Evolutionary conservation across 2,113 vertebrate genomes (phyloP).

Genomic region (Catharus bicknelli): DNA sequence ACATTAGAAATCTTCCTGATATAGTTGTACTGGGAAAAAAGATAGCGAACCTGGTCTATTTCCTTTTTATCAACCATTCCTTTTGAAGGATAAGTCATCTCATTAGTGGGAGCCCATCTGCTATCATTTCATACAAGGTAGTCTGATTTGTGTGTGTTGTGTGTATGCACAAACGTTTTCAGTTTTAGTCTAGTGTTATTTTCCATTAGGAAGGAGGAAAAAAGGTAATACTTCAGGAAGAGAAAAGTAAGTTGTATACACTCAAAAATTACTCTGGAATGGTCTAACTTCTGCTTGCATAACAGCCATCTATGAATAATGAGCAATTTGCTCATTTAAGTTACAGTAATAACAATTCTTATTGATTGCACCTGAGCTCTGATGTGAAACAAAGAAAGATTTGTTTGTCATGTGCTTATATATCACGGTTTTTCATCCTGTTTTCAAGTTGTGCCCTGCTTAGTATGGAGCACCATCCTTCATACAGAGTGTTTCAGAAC

Average conservation of each 20-base stretch:
- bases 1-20: not conserved
- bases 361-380: not conserved
- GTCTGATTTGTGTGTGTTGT: not conserved
- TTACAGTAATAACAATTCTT: not conserved
- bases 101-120: slow-evolving; percentile 38
- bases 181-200: not conserved
- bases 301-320: not conserved
- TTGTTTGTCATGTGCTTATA: not conserved
- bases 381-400: not conserved
- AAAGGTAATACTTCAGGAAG: not conserved
- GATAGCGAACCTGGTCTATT: not conserved
- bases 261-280: not conserved
- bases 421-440: not conserved
- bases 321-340: not conserved
- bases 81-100: slow-evolving; percentile 11
- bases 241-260: not conserved
- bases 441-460: not conserved
- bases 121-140: not conserved
- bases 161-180: not conserved
- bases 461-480: not conserved
- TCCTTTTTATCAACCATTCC: not conserved
- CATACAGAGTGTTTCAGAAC: not conserved
- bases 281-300: not conserved
- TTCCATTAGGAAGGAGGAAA: not conserved
- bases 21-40: not conserved